Percentiles rank a stretch among this genome's conserved stretches.
Evolutionary conservation across 64 coral and sea anemone species (phyloP).

Genomic region (Montipora foliosa): DNA sequence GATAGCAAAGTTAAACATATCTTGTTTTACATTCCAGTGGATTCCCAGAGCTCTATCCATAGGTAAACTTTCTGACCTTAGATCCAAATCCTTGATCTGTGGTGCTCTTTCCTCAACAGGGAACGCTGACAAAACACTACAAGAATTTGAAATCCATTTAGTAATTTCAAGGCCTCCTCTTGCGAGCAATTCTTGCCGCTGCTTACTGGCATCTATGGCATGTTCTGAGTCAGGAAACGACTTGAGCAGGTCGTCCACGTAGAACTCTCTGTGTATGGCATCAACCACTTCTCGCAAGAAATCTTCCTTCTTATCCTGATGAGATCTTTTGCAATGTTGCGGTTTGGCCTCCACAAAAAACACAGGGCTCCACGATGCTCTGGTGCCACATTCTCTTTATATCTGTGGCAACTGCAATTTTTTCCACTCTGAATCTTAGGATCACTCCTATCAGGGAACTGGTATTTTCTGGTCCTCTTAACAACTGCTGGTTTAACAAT

Average conservation of each 20-base stretch:
- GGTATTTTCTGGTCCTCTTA: slow-evolving; percentile 58
- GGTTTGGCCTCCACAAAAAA: slow-evolving; percentile 55
- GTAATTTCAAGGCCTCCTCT: slow-evolving; percentile 47
- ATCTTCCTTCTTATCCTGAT: slow-evolving; percentile 49
- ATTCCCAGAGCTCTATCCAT: slow-evolving; percentile 68
- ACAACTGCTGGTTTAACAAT: slow-evolving; percentile 35
- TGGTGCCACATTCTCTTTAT: slow-evolving; percentile 61
- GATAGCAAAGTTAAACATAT: background rate
- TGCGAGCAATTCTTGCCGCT: background rate
- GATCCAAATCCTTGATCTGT: slow-evolving; percentile 52
- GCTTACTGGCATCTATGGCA: background rate
- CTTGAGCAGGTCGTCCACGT: slow-evolving; percentile 80
- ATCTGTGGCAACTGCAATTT: slow-evolving; percentile 26
- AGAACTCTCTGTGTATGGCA: slow-evolving; percentile 71
- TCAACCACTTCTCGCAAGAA: slow-evolving; percentile 34
- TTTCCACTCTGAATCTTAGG: slow-evolving; percentile 43
- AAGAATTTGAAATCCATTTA: slow-evolving; percentile 53
- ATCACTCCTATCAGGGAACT: slow-evolving; percentile 56
- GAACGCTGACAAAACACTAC: slow-evolving; percentile 51
- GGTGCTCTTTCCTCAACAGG: slow-evolving; percentile 62
- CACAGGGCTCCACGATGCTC: slow-evolving; percentile 46
- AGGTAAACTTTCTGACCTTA: slow-evolving; percentile 56
- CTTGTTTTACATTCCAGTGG: slow-evolving; percentile 61
- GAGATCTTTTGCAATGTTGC: slow-evolving; percentile 13
- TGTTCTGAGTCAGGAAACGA: background rate